Percentiles rank a stretch among this genome's conserved stretches.
Conservation (phyloP, 2,797 vertebrate genomes). For the Danio albolineatus region DNA sequence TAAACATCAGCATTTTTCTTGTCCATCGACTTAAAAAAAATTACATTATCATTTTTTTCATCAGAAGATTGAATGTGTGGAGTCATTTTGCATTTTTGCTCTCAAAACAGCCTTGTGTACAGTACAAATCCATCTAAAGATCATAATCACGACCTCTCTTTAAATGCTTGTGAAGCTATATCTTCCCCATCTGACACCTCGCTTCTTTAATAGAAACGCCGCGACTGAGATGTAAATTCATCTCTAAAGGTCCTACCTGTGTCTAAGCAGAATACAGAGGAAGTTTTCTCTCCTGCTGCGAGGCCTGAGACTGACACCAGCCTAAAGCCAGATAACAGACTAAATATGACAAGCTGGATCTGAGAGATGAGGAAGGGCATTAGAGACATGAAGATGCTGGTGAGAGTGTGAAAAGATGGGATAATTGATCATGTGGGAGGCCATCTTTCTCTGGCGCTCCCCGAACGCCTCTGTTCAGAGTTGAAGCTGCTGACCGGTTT, state of each 20-base stretch:
- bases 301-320: slow-evolving; percentile 25
- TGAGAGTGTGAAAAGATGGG: slow-evolving; percentile 66
- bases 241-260: slow-evolving; percentile 42
- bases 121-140: slow-evolving; percentile 48
- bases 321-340: slow-evolving; percentile 40
- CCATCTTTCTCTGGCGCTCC: slow-evolving; percentile 63
- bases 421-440: slow-evolving; percentile 79
- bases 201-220: slow-evolving; percentile 41
- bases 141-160: slow-evolving; percentile 14
- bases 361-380: slow-evolving; percentile 53
- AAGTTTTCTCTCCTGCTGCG: background rate
- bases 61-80: slow-evolving; percentile 31
- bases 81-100: slow-evolving; percentile 52
- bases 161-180: slow-evolving; percentile 51
- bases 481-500: slow-evolving; percentile 41
- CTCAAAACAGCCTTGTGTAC: slow-evolving; percentile 51
- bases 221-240: slow-evolving; percentile 42
- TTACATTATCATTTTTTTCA: slow-evolving; percentile 11
- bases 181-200: slow-evolving; percentile 51
- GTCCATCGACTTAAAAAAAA: background rate
- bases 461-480: slow-evolving; percentile 40
- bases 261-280: slow-evolving; percentile 33
- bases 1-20: too few species aligned
- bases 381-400: slow-evolving; percentile 58
- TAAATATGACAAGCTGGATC: slow-evolving; percentile 48